These are phyloP conservation scores for Sturnira hondurensis DNA, from an alignment of 2,113 vertebrate species.

Conservation along the genomic window DNA sequence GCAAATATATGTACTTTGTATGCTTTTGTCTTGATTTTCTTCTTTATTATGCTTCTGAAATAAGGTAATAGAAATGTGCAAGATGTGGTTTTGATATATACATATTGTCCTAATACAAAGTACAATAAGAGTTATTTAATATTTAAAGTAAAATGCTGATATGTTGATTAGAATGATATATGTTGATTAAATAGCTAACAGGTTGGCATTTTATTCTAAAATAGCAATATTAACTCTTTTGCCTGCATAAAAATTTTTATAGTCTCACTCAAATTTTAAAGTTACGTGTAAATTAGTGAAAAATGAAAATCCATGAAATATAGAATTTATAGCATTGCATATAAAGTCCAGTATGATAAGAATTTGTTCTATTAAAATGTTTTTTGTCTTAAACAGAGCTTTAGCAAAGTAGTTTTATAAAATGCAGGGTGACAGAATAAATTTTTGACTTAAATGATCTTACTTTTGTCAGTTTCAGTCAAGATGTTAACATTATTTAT, in stretches of 20 bases:
- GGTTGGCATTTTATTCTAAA: not conserved
- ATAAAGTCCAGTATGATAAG: not conserved
- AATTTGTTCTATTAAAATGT: not conserved
- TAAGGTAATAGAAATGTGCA: not conserved
- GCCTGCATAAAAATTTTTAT: not conserved
- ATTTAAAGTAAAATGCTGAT: not conserved
- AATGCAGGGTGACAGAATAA: not conserved
- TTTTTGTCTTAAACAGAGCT: constrained; percentile 10
- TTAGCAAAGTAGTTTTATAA: not conserved
- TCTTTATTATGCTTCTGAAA: not conserved
- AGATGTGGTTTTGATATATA: not conserved
- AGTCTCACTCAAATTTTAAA: not conserved
- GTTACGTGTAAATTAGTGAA: not conserved
- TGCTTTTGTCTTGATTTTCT: not conserved
- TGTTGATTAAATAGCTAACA: not conserved
- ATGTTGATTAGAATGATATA: not conserved
- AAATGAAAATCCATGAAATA: not conserved
- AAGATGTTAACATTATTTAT: constrained; percentile 19
- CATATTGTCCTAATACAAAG: not conserved
- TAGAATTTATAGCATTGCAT: not conserved
- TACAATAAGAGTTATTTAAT: not conserved
- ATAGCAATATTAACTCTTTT: not conserved
- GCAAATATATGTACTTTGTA: not conserved
- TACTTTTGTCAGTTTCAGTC: constrained; percentile 12
- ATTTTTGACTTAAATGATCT: not conserved